These are phyloP conservation scores for Sarcophilus harrisii DNA, from an alignment of 2,797 vertebrate genomes.

Conservation along the genomic window DNA sequence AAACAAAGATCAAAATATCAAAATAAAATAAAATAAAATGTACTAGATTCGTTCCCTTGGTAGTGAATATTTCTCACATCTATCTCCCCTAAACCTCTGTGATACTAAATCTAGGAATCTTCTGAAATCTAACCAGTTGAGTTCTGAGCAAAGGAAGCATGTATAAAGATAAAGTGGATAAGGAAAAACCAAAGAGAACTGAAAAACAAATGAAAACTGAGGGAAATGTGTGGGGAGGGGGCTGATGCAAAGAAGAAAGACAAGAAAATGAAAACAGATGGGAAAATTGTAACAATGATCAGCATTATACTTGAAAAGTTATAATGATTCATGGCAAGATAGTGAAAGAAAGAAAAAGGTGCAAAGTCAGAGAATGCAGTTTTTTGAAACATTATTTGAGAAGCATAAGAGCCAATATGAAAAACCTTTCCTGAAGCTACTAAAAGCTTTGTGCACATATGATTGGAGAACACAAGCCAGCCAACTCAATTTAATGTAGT, in stretches of 20 bases:
- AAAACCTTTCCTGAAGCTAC: neutral
- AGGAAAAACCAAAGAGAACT: neutral
- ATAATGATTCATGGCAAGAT: neutral
- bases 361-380: neutral
- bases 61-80: neutral
- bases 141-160: neutral
- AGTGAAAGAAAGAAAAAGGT: neutral
- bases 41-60: neutral
- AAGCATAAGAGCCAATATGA: neutral
- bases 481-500: neutral
- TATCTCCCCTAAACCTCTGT: rapidly evolving
- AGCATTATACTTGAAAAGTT: rapidly evolving
- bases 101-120: neutral
- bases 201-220: conserved; percentile 30
- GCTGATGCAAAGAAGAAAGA: neutral
- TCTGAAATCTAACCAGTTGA: neutral
- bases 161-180: neutral
- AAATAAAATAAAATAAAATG: neutral
- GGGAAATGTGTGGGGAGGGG: no score
- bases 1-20: neutral
- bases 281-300: neutral
- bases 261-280: conserved; percentile 24
- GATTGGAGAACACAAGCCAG: neutral
- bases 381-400: conserved; percentile 11
- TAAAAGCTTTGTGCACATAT: neutral